Conservation (phyloP, 30 jellyfish, hydroid and myxozoan genomes). For the Hydractinia symbiolongicarpus region DNA sequence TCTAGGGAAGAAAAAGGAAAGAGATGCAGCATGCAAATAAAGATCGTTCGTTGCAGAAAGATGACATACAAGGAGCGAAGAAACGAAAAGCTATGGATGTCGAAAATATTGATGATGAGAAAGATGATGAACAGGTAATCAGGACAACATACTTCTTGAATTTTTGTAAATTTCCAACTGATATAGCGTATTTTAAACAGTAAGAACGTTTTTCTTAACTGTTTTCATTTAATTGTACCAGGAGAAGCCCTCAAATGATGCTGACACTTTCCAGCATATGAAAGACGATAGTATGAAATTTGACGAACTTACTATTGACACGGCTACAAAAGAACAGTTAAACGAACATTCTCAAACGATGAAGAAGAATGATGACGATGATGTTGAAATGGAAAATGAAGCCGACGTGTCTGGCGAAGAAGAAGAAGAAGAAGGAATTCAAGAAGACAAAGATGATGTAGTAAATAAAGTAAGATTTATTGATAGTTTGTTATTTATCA, state of each 20-base stretch:
- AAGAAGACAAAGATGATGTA: constrained; percentile 12
- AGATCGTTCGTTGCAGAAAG: constrained; percentile 62
- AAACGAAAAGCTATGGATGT: constrained; percentile 42
- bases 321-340: constrained; percentile 73
- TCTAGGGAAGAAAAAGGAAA: constrained; percentile 33
- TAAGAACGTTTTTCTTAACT: not conserved
- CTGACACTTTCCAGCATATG: constrained; percentile 63
- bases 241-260: constrained; percentile 10
- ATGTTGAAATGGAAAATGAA: constrained; percentile 16
- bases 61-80: constrained; percentile 50
- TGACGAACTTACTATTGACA: constrained; percentile 67
- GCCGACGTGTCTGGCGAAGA: not conserved
- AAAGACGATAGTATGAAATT: constrained; percentile 34
- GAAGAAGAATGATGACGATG: constrained; percentile 26
- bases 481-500: too few species aligned
- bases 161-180: not conserved
- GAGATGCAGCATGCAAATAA: constrained; percentile 47
- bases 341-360: constrained; percentile 13
- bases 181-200: not conserved
- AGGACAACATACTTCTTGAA: not conserved
- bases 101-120: not conserved
- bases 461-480: not conserved
- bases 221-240: not conserved
- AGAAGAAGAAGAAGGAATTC: constrained; percentile 14
- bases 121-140: not conserved